Base-by-base conservation (phyloP, 2,888 invertebrate species). In the Andrena dorsata region DNA sequence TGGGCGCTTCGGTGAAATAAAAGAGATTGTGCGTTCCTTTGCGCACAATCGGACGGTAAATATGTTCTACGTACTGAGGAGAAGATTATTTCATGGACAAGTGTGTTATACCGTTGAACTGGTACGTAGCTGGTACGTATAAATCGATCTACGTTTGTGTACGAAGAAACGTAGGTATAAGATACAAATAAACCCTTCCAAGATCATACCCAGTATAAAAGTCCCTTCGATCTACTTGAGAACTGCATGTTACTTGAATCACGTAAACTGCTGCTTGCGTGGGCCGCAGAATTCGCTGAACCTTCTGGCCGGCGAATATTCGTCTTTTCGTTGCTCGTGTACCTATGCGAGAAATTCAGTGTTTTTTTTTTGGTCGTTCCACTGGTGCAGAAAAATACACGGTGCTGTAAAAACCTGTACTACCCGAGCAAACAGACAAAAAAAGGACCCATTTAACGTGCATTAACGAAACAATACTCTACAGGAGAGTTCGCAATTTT, bases 241-340 rank as follows among this genome's bases (percentile, higher is more conserved):
- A 32, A 23, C 41, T 28, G 28, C 16, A 26, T 7, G 4, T 58
- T 23, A 30, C 16, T 35, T 41, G 51, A 69, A 16, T 8, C 73
- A n/a, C 30, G 23, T 30, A 53, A 73, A 53, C 16, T 49, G 20
- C 4, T 65, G 60, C 30, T 61, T 66, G 20, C 51, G 16, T n/a
- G 69, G 10, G 23, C 13, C 56, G 7, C 23, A 51, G 64, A 58
- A 64, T 58, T 32, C 35, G 58, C 26, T 64, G 49, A 79, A 79
- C 56, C 63, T 13, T 23, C 49, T 26, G 6, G 5, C 10, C n/a
- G 16, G 26, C 72, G 80, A 80, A 80, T 80, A 80, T 80, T 80
- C 72, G 53, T 80, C 66, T 66, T 68, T 71, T 41, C 79, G 41
- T 41, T 65, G 78, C 49, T 65, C 16, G 41, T 23, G 41, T 23